Evolutionary conservation across 2,888 invertebrate genomes (phyloP), one percentile per base, ranked within the genome.

Genomic region (Eretmocerus hayati): DNA sequence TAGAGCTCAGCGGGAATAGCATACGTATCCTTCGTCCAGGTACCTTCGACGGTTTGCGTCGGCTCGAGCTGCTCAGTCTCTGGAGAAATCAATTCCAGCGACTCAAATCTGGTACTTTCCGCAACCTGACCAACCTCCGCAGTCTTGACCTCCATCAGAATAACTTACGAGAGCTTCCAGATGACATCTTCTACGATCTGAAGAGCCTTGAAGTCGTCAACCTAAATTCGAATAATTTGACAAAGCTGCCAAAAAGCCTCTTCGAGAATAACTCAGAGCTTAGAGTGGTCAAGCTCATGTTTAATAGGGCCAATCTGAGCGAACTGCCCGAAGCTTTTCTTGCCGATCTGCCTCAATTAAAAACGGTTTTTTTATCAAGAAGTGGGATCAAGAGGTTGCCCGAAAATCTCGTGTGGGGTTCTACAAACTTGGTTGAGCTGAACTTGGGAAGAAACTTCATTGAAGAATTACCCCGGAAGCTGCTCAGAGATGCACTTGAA

Each of bases 401-500:
- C 8, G 30, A 30, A 30, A 30, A 30, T 30, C 8, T 30, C 30
- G 8, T 30, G 8, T 9, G 30, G 13, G 30, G 13, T 30, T 8
- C 30, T 30, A 30, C 8, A 30, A 91, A 92, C 74, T 93, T 90
- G 71, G 80, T 85, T 21, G 80, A 89, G 26, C 84, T 84, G 51
- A n/a, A n/a, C n/a, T n/a, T n/a, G n/a, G n/a, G n/a, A n/a, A n/a
- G n/a, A n/a, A n/a, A n/a, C n/a, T 90, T 90, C 15, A 5, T 35
- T 74, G 80, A 82, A 19, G 84, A 83, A 69, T 84, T 92, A 78
- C 92, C 92, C n/a, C 84, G 82, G 55, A 84, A 86, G 56, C 84
- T 94, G 61, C 94, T 94, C 52, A 93, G 94, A 91, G 92, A 93
- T 74, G 91, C 93, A 58, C 90, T 92, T 75, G 83, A 35, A 19